Evolutionary conservation across 2,113 vertebrate species (phyloP).

Genomic region (Phrynocephalus versicolor): DNA sequence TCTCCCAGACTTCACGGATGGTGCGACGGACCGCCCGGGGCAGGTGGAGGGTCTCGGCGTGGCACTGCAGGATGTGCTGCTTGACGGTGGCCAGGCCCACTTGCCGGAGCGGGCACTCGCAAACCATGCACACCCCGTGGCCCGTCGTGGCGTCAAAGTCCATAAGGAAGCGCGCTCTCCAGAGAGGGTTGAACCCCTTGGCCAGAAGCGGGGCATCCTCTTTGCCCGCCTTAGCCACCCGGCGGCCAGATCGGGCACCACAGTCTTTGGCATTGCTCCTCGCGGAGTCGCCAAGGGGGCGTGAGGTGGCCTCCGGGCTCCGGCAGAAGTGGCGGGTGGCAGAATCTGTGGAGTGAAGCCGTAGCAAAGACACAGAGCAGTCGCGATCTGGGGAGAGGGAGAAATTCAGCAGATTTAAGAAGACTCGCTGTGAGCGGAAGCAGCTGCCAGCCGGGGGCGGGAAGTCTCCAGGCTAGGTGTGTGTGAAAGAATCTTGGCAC

Average conservation of each 20-base stretch:
- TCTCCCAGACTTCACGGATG: constrained; percentile 80
- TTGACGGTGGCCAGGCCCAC: constrained; percentile 70
- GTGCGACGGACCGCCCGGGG: constrained; percentile 58
- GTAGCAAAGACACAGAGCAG: constrained; percentile 23
- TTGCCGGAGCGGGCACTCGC: constrained; percentile 77
- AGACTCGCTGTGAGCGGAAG: too few relatives aligned
- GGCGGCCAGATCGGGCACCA: neutral
- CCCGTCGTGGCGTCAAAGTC: constrained; percentile 78
- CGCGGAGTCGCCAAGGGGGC: neutral
- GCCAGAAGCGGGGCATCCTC: neutral
- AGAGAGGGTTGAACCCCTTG: neutral
- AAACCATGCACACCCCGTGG: constrained; percentile 83
- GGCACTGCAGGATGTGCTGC: constrained; percentile 80
- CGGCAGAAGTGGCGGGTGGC: neutral
- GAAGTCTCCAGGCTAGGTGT: too few relatives aligned
- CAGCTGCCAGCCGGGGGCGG: too few relatives aligned
- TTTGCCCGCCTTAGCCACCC: accelerated
- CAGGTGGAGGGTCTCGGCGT: constrained; percentile 74
- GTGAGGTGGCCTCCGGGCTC: neutral
- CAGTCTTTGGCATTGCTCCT: neutral
- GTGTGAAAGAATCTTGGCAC: too few relatives aligned
- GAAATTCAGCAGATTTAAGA: too few relatives aligned
- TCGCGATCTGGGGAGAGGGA: neutral
- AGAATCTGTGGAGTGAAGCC: constrained; percentile 1
- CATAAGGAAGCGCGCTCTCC: constrained; percentile 74